Base-by-base conservation (phyloP, 2,113 vertebrate genomes). In the Platysteira castanea region DNA sequence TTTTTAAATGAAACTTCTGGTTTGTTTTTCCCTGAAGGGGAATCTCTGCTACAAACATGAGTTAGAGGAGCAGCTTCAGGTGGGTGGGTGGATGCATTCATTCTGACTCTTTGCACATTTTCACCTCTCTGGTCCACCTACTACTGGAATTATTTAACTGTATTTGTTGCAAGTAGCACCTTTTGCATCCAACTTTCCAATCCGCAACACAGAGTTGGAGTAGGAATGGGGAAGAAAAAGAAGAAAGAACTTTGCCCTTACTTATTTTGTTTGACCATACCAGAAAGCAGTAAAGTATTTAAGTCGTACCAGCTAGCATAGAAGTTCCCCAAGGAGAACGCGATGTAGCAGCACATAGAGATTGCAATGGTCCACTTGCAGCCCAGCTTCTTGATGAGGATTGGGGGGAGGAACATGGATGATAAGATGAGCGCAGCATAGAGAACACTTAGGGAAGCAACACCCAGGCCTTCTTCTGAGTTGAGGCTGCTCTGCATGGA, bases 331-430 rank as follows among this genome's bases (percentile, higher is more conserved):
- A 99, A 78, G 10, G 98, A 99, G 97, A 99, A 99, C 5, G 98
- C 46, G 2, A 99, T 96, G 11, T 99, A 99, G 94, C 99, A 99
- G 92, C 97, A 98, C 99, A 99, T 99, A n/a, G 98, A 98, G 21
- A 59, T 85, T 8, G 98, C 98, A 6, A 99, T 98, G 91, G 99
- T 99, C 99, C 99, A 99, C 96, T 99, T 99, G 97, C 99, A 99
- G 96, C 99, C 99, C 93, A 99, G 94, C 47, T 98, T 99, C 93
- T 98, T 97, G 94, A 99, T 99, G 97, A 99, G 97, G 81, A 99
- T 64, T 20, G 99, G 98, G 6, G 99, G 99, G 46, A 99, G 98
- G 91, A 99, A 98, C 99, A 99, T 98, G 96, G 99, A 99, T 2
- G 99, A 99, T 31, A 99, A 18, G 60, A 99, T 99, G 87, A 99